Conservation (phyloP, 2,797 vertebrate genomes). For the Ficedula albicollis region DNA sequence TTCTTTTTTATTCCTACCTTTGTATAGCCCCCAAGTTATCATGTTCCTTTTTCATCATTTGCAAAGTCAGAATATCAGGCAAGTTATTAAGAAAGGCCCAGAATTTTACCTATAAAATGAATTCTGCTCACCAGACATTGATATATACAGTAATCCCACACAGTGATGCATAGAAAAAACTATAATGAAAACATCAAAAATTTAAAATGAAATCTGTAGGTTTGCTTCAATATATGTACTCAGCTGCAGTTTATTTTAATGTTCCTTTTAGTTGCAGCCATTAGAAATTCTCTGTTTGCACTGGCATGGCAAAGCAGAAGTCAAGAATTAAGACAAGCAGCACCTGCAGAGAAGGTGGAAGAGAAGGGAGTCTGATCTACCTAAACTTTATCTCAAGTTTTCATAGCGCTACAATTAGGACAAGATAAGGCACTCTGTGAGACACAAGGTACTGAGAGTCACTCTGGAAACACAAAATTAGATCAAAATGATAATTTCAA, state of each 20-base stretch:
- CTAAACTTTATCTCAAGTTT: neutral
- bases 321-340: neutral
- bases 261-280: neutral
- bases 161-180: neutral
- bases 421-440: neutral
- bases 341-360: neutral
- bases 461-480: slow-evolving; percentile 10
- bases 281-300: neutral
- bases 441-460: neutral
- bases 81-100: neutral
- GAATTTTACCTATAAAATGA: neutral
- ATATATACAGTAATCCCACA: neutral
- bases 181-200: neutral
- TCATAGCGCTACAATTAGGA: neutral
- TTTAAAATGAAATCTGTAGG: neutral
- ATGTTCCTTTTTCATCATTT: neutral
- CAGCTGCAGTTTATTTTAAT: neutral
- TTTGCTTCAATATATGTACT: neutral
- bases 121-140: neutral
- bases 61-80: neutral
- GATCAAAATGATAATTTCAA: neutral
- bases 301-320: neutral
- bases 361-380: neutral
- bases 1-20: neutral
- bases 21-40: neutral